Percentiles rank a stretch among this genome's conserved stretches.
Conservation (phyloP, 2,113 vertebrate genomes). For the Saccopteryx bilineata region DNA sequence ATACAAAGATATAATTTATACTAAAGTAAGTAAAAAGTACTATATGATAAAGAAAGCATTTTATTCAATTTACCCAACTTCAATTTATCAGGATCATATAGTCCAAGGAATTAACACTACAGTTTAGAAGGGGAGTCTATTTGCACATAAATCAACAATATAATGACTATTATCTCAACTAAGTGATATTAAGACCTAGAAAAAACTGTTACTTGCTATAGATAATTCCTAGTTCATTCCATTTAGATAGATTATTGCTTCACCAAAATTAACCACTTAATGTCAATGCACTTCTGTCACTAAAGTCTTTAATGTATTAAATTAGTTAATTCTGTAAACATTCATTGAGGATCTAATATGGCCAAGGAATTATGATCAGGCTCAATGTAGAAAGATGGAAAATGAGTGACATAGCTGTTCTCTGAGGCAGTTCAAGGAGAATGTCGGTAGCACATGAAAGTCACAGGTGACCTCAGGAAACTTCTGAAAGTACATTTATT, state of each 20-base stretch:
- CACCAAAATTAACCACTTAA: conserved; percentile 27
- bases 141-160: not conserved
- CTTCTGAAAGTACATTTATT: not conserved
- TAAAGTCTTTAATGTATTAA: not conserved
- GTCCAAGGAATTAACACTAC: not conserved
- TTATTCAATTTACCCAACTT: conserved; percentile 76
- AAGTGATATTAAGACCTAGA: conserved; percentile 66
- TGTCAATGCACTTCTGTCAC: not conserved
- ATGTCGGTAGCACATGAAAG: not conserved
- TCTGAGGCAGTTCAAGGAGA: not conserved
- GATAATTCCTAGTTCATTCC: conserved; percentile 68
- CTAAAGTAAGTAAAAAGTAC: not conserved
- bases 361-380: not conserved
- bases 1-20: not conserved
- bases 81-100: conserved; percentile 61
- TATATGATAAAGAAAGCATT: not conserved
- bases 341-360: not conserved
- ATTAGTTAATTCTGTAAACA: not conserved
- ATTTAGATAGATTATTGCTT: not conserved
- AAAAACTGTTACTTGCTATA: conserved; percentile 55
- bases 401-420: not conserved
- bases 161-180: not conserved
- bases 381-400: conserved; percentile 10
- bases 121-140: conserved; percentile 78
- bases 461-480: not conserved